These are phyloP conservation scores for Wasmannia auropunctata DNA, from an alignment of 1,140 invertebrate species.

Conservation along the genomic window DNA sequence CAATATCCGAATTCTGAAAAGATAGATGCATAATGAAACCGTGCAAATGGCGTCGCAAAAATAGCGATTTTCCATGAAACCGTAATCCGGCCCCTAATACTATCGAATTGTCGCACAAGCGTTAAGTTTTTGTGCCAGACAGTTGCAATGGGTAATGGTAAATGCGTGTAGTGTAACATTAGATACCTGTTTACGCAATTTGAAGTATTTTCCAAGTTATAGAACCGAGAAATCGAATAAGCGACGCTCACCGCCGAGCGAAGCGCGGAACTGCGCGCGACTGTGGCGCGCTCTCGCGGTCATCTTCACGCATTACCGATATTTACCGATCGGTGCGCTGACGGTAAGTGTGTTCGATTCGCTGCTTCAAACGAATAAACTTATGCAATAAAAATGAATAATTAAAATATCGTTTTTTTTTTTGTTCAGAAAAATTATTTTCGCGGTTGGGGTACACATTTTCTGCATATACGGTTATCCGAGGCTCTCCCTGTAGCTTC, in stretches of 20 bases:
- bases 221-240: neutral
- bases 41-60: neutral
- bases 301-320: neutral
- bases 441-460: neutral
- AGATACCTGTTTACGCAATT: neutral
- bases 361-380: too few species aligned
- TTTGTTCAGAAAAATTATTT: slow-evolving; percentile 22
- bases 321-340: neutral
- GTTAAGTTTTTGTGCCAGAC: neutral
- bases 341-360: neutral
- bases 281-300: neutral
- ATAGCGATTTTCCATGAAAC: neutral
- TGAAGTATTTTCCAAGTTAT: neutral
- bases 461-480: neutral
- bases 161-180: neutral
- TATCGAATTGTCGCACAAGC: neutral
- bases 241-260: neutral
- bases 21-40: neutral
- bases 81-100: neutral
- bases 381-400: neutral
- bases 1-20: slow-evolving; percentile 19
- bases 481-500: neutral
- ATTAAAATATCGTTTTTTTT: too few species aligned
- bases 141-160: neutral
- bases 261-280: neutral